These are phyloP conservation scores for Tetramorium alpestre DNA, from an alignment of 1,140 invertebrate genomes.

Conservation along the genomic window DNA sequence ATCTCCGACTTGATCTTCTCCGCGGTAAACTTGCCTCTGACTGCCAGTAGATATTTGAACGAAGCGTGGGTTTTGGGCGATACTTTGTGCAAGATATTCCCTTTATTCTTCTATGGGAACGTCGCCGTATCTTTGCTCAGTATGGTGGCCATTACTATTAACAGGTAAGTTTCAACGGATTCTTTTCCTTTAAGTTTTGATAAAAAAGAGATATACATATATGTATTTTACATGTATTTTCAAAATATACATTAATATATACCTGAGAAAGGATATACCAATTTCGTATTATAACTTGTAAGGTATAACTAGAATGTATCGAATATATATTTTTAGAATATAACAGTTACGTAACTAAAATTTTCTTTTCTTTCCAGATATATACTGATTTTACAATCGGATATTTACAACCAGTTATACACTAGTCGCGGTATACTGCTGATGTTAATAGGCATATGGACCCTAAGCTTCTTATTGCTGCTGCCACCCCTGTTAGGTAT, in stretches of 20 bases:
- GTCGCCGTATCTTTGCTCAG: conserved; percentile 94
- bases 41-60: conserved; percentile 92
- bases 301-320: not conserved
- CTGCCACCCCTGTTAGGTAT: conserved; percentile 92
- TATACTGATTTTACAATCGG: conserved; percentile 92
- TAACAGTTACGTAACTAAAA: not conserved
- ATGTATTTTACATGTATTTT: not conserved
- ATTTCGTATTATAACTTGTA: not conserved
- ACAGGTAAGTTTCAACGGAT: conserved; percentile 88
- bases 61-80: conserved; percentile 94
- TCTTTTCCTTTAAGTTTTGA: not conserved
- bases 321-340: not conserved
- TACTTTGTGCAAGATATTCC: conserved; percentile 93
- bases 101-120: conserved; percentile 95
- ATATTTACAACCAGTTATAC: conserved; percentile 91
- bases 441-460: conserved; percentile 92
- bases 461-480: conserved; percentile 87
- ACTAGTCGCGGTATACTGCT: conserved; percentile 89
- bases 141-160: conserved; percentile 96
- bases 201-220: not conserved
- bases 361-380: conserved; percentile 88
- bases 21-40: conserved; percentile 93
- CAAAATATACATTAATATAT: not conserved
- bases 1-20: conserved; percentile 95
- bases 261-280: not conserved